A percentile compares a stretch with the other conserved stretches of the same genome.
Conservation (phyloP, 2,113 vertebrate genomes). For the Corythornis cristatus region DNA sequence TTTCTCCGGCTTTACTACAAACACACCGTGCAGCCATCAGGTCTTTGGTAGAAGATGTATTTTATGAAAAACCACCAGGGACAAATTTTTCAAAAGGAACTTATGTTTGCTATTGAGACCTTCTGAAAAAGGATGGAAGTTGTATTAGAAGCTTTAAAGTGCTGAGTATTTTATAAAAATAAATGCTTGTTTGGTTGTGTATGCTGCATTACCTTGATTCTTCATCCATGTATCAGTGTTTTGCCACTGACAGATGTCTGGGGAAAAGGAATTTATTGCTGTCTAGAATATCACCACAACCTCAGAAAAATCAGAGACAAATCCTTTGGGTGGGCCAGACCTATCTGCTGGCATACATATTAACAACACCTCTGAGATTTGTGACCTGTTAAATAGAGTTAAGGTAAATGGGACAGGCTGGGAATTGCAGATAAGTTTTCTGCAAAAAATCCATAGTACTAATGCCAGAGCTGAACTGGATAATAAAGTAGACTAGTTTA, state of each 20-base stretch:
- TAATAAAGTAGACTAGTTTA: background rate
- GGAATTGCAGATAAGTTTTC: background rate
- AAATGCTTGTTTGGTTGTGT: background rate
- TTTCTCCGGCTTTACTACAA: background rate
- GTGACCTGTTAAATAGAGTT: background rate
- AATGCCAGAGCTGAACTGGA: background rate
- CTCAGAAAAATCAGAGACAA: background rate
- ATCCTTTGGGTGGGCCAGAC: background rate
- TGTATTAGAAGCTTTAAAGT: background rate
- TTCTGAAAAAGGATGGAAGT: background rate
- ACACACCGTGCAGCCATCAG: background rate
- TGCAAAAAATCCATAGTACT: background rate
- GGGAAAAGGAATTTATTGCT: background rate
- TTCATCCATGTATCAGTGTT: background rate
- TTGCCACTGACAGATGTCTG: background rate
- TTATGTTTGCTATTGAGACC: background rate
- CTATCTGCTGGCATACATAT: accelerated
- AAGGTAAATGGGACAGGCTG: background rate
- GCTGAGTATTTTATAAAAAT: background rate
- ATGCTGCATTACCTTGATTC: background rate
- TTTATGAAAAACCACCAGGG: background rate
- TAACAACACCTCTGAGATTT: background rate
- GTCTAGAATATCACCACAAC: background rate
- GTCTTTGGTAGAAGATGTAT: background rate
- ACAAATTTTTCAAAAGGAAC: background rate